Base-by-base conservation (phyloP, 2,888 invertebrate genomes). In the Temnothorax ravouxi region DNA sequence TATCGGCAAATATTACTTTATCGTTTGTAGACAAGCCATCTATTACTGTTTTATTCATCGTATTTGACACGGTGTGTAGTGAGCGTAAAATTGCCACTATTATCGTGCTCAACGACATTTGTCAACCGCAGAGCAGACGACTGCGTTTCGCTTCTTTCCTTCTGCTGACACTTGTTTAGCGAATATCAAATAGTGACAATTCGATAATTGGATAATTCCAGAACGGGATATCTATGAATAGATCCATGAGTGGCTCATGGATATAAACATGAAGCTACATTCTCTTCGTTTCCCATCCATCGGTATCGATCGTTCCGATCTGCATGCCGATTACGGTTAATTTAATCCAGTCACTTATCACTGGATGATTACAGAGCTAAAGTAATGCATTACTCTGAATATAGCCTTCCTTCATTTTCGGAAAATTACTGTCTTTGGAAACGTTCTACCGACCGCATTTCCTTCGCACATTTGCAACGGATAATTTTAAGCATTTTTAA, bases 301-400 rank as follows among this genome's bases (percentile, higher is more conserved):
- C 89, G 29, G 29, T 91, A 89, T 89, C 88, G 91, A 91, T 90
- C 89, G 86, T 75, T 67, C 11, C 87, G 88, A 91, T 90, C 91
- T 82, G 81, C 86, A 87, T 76, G 74, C 84, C 91, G 92, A 93
- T 94, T 93, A 93, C 87, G 86, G 93, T 93, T 94, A 93, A 94
- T 94, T 93, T 92, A 92, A 94, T 92, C 94, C 94, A 93, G 92
- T 93, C 92, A 92, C 92, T 92, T 89, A 91, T 92, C 92, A 83
- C 91, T 85, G 93, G 92, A 91, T 92, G 93, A 94, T 93, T 92
- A 93, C 88, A 90, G 91, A 89, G 89, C 81, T 75, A 15, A 66
- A 25, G 54, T 69, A 81, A 72, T 72, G 85, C 74, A 90, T 90
- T 90, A 89, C 84, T 77, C 85, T 72, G 11, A 54, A 41, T 67